Percentiles rank a stretch among this genome's conserved stretches.
phyloP scores from a whole-genome alignment of 2,113 vertebrate species.

The Tauraco erythrolophus region DNA sequence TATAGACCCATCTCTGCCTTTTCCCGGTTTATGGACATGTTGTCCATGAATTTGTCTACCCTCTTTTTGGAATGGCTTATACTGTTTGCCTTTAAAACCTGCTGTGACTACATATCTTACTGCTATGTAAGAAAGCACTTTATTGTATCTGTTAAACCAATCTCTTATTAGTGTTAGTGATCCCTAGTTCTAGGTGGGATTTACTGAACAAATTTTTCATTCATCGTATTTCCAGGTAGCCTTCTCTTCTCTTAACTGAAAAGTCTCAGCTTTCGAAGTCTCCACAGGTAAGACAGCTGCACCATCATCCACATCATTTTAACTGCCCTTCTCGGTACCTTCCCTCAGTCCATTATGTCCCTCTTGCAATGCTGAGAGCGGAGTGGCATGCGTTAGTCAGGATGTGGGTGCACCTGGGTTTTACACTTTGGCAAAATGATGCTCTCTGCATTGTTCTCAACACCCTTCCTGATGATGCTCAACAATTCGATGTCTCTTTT shows the following conservation, averaged over 20 bases:
- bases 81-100: not conserved
- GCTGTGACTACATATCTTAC: not conserved
- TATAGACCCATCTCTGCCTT: not conserved
- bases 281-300: not conserved
- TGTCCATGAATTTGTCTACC: not conserved
- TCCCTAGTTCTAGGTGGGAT: not conserved
- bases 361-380: not conserved
- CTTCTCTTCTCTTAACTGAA: not conserved
- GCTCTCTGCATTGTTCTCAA: not conserved
- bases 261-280: not conserved
- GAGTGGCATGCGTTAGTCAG: not conserved
- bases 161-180: not conserved
- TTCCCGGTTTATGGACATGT: not conserved
- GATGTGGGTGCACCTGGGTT: not conserved
- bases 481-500: not conserved
- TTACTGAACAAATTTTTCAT: not conserved
- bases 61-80: not conserved
- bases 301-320: not conserved
- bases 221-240: not conserved
- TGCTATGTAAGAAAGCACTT: not conserved
- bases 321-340: not conserved
- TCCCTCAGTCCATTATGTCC: not conserved
- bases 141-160: not conserved
- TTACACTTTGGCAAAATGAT: not conserved
- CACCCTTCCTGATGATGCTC: not conserved